Evolutionary conservation across 2,113 vertebrate species (phyloP), one percentile per base, ranked within the genome.

Genomic region (Xiphorhynchus elegans): DNA sequence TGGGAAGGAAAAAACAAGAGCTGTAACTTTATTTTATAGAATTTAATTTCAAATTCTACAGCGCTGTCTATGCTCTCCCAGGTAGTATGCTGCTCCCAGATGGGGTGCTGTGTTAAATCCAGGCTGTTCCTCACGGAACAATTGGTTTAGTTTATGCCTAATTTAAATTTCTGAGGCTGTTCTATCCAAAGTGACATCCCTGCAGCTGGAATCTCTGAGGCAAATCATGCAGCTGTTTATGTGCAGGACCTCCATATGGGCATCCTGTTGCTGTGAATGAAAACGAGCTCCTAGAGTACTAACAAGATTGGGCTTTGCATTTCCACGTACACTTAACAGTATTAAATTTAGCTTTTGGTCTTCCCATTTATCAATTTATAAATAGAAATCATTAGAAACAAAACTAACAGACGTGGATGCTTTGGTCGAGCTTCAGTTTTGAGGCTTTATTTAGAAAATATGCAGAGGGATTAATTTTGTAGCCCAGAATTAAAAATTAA

Each of bases 401-500:
- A 77, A 90, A 37, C 78, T 47, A 75, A 37, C 60, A 89, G 80
- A 67, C 87, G 11, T 42, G 64, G 18, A 47, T 88, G 64, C 52
- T 96, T 86, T 85, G 66, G 86, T 95, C 87, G 93, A 37, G 73
- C 83, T 96, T 91, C 69, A 72, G 39, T 72, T 93, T 94, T 87
- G 80, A 75, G 37, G 67, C 47, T 89, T 96, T 93, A 93, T 95
- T 96, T 97, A 66, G 84, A 93, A 97, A 95, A 89, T 68, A 86
- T 29, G 7, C 94, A 42, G 79, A 88, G 86, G 92, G 86, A 90
- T 47, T 77, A 91, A 96, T 96, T 96, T 95, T 66, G 67, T 40
- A 93, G 58, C 59, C 74, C 93, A 83, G 86, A 96, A 96, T 94
- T 93, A 89, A 95, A 93, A 92, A 90, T 89, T 90, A 89, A 85